Base-by-base conservation (phyloP, 2,888 invertebrate species). In the Entomobrya multifasciata region DNA sequence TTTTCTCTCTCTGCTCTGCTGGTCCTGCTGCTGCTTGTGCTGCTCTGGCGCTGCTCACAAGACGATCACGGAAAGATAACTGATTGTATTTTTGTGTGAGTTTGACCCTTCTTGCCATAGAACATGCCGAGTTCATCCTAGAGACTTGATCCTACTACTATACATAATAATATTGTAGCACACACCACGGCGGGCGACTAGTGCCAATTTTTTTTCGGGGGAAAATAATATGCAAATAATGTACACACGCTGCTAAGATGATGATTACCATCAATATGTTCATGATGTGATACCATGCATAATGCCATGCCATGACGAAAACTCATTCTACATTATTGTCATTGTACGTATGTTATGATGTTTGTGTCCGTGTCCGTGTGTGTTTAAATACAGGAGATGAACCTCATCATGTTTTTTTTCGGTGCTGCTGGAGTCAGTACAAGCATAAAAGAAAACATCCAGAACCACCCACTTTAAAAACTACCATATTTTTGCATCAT, bases 21-120 rank as follows among this genome's bases (percentile, higher is more conserved):
- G 67, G 44, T 67, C 49, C 72, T 17, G 70, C 47, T 70, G 47
- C 47, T 49, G 72, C 72, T 72, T 25, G 49, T n/a, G 49, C 72
- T 27, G 27, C 72, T 52, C 72, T 72, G 72, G 52, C n/a, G 72
- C 30, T 72, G 72, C 72, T 72, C 72, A 52, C 72, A 72, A 52
- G 72, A 72, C 72, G 72, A 72, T 72, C 72, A 72, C 72, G 52
- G 52, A 72, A 72, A 72, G 72, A 72, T 72, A 72, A 72, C 72
- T 72, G 72, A 72, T 72, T 72, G 72, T 52, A 70, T 72, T 72
- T 72, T 72, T 72, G 27, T 47, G 44, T 30, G 52, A 30, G 72
- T 72, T 72, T 72, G 72, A 72, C 72, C 72, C 72, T 49, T 72
- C 52, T 72, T 72, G 72, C 25, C 49, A 72, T n/a, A n/a, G 52